These are phyloP conservation scores for Acipenser transmontanus DNA, from an alignment of 2,797 vertebrate genomes.

Conservation along the genomic window DNA sequence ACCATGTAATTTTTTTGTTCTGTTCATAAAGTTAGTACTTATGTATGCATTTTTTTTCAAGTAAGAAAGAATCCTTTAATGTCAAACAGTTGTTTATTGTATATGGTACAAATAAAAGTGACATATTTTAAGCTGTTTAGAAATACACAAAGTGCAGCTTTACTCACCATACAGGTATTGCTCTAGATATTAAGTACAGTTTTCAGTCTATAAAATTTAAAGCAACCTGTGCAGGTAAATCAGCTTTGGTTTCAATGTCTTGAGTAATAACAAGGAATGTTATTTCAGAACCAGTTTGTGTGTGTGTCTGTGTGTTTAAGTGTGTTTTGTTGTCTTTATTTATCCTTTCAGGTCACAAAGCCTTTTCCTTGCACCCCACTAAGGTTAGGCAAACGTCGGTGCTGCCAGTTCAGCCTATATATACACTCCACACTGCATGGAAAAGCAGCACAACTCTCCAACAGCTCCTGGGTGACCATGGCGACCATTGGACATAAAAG, in stretches of 20 bases:
- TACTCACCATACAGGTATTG: slow-evolving; percentile 99
- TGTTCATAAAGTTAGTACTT: too few relatives aligned
- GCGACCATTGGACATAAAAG: slow-evolving; percentile 54
- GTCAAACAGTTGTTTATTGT: slow-evolving; percentile 99
- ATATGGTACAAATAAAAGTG: slow-evolving; percentile 99
- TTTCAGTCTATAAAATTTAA: slow-evolving; percentile 76
- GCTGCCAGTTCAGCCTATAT: slow-evolving; percentile 9
- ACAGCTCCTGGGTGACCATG: slow-evolving; percentile 58
- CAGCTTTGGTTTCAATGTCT: slow-evolving; percentile 98
- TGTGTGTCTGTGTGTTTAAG: slow-evolving; percentile 31
- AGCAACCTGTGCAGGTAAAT: slow-evolving; percentile 90
- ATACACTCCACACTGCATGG: slow-evolving; percentile 34
- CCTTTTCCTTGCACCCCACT: slow-evolving; percentile 58
- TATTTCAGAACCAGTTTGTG: slow-evolving; percentile 30
- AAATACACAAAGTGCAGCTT: slow-evolving; percentile 99
- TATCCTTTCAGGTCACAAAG: slow-evolving; percentile 74
- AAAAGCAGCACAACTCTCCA: slow-evolving; percentile 45
- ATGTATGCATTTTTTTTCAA: neutral
- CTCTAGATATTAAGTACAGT: slow-evolving; percentile 96
- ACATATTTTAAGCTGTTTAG: slow-evolving; percentile 94
- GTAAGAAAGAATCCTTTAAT: slow-evolving; percentile 61
- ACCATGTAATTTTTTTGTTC: too few relatives aligned
- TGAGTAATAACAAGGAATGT: slow-evolving; percentile 59
- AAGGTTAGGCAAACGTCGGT: slow-evolving; percentile 20
- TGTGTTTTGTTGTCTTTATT: slow-evolving; percentile 50